phyloP scores from a whole-genome alignment of 2,797 vertebrate genomes.

The Natrix natrix region DNA sequence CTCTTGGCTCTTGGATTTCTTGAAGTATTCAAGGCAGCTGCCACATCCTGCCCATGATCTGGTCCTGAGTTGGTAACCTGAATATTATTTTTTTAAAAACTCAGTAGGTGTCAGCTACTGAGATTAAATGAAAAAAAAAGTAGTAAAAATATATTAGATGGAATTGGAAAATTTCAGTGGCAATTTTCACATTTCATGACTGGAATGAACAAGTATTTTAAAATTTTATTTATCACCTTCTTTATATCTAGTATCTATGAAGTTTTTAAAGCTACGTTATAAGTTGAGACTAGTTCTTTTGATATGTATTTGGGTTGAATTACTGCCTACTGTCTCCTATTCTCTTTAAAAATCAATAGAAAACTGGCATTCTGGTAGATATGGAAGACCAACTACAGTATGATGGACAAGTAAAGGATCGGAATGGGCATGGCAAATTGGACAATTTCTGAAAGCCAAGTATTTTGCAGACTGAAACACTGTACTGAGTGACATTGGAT shows the following conservation, averaged over 20 bases:
- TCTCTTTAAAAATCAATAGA: constrained; percentile 45
- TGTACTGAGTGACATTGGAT: constrained; percentile 34
- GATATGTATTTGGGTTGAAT: constrained; percentile 17
- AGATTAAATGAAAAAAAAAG: not conserved
- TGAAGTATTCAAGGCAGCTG: not conserved
- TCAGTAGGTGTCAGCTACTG: not conserved
- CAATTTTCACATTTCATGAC: not conserved
- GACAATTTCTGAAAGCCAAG: constrained; percentile 41
- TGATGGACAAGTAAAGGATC: not conserved
- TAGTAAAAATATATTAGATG: not conserved
- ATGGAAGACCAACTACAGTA: constrained; percentile 20
- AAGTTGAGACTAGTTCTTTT: not conserved
- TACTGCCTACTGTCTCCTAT: constrained; percentile 28
- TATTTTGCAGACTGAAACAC: constrained; percentile 26
- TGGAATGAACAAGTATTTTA: not conserved
- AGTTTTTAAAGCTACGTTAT: not conserved
- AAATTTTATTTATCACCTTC: not conserved
- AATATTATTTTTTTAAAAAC: not conserved
- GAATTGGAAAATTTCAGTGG: not conserved
- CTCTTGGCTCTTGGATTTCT: not conserved
- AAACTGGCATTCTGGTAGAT: constrained; percentile 31
- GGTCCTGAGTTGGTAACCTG: not conserved
- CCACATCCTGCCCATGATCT: not conserved
- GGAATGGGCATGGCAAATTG: constrained; percentile 27
- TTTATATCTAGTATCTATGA: not conserved